Evolutionary conservation across 1,140 invertebrate species (phyloP), one percentile per base, ranked within the genome.

Genomic region (Hesperophylax magnus): DNA sequence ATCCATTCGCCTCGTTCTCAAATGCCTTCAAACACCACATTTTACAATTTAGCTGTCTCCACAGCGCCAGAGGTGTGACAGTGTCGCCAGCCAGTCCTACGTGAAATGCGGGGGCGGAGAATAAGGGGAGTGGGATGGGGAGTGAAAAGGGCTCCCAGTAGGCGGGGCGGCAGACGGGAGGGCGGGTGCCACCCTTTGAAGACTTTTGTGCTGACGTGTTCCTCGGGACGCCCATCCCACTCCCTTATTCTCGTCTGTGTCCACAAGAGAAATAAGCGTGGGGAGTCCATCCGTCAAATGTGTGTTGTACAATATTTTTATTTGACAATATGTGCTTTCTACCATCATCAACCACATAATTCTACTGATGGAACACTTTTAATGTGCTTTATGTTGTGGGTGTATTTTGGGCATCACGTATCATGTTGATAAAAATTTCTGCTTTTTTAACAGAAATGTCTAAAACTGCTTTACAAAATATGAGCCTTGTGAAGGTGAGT

Each of bases 171-270:
- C 11, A 31, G 71, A 54, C 18, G 27, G 53, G 20, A 27, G 14
- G 27, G 2, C 22, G 69, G 24, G 20, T 71, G 56, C 56, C 77
- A 56, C 71, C 69, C 77, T 54, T 61, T 63, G 61, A 34, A 58
- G 63, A 56, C 58, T 78, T 80, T 82, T 82, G 74, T 82, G 81
- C 81, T 82, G 81, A 82, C 81, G 81, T 82, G 78, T 82, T 82
- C 79, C 69, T 77, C n/a, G 31, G 52, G 74, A 82, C 76, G 56
- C 71, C 76, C 53, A 72, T 58, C 27, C 77, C 63, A 27, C 77
- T 9, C 65, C 52, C 60, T 39, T 20, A 47, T 47, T 47, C 39
- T 14, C 39, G 39, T 47, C 39, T 47, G 9, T 47, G 39, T 47
- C 39, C 39, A 47, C 39, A 47, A 47, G 39, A 47, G 39, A 47